phyloP scores from a whole-genome alignment of 1,140 invertebrate species.

The Ceratina japonica region DNA sequence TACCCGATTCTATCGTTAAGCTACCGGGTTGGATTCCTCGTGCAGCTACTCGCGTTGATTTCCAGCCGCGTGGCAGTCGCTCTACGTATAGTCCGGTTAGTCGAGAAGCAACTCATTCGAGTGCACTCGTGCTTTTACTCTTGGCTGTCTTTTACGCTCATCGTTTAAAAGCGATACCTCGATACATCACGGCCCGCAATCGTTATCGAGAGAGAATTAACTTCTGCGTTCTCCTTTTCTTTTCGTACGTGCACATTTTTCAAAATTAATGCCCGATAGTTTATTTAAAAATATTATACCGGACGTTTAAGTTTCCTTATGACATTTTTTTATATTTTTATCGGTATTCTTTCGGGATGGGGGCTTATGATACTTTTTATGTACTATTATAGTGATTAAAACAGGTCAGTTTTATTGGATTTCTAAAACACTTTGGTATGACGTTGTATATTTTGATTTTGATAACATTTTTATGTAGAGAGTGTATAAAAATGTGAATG shows the following conservation, averaged over 20 bases:
- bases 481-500: too few species aligned
- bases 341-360: too few species aligned
- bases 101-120: constrained; percentile 21
- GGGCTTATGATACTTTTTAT: too few species aligned
- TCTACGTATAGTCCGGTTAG: constrained; percentile 22
- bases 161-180: constrained; percentile 1
- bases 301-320: too few species aligned
- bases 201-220: not conserved
- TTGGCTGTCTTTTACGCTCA: not conserved
- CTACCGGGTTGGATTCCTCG: constrained; percentile 24
- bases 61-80: constrained; percentile 9
- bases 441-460: too few species aligned
- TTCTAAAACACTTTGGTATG: too few species aligned
- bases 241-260: not conserved
- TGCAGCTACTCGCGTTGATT: constrained; percentile 8
- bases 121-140: not conserved
- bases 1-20: constrained; percentile 33
- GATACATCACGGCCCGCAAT: not conserved
- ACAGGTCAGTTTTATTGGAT: too few species aligned
- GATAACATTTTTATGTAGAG: too few species aligned
- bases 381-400: too few species aligned
- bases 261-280: not conserved
- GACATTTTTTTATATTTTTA: too few species aligned
- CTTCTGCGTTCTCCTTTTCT: not conserved
- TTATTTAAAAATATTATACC: too few species aligned